Evolutionary conservation across 2,113 vertebrate species (phyloP), one percentile per base, ranked within the genome.

Genomic region (Gavia stellata): DNA sequence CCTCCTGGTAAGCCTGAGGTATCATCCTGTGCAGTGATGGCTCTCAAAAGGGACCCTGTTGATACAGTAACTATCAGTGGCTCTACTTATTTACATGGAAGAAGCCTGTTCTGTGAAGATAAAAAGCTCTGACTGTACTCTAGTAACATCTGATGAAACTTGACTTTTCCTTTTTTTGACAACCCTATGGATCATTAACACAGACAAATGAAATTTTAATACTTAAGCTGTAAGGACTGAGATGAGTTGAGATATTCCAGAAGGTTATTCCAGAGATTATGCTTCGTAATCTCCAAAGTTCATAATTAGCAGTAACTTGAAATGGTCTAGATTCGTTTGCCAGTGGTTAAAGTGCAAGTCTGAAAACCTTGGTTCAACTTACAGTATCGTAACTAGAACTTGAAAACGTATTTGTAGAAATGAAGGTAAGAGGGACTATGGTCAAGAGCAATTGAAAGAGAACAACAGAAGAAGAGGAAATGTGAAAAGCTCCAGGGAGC

Each of bases 391-490:
- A 63, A 59, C 25, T 42, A 45, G 25, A 86, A 65, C 29, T 58
- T 45, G 44, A 56, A 85, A 56, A 50, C 0, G 2, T 44, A 16
- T 29, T 63, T 44, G 19, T 45, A 52, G 49, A 70, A 74, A 55
- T 11, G 4, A 55, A 70, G 19, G 20, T 33, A 68, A 56, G 28
- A 58, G 23, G 12, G 23, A 8, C 38, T 86, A 11, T 42, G 2
- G 1, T 47, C 10, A 8, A 1, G 8, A 61, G n/a, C 0, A 0
- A 25, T 3, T 53, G 40, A 81, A 66, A 71, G 56, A 65, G 25
- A 75, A 28, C 29, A 58, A 28, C 17, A 59, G 52, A 29, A n/a
- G 34, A 56, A 65, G 42, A 31, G 10, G 42, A 62, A 20, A 44
- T 1, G 1, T 1, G 2, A 4, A 75, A 63, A 65, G 18, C 29